These are phyloP conservation scores for Gadopsis marmoratus DNA, from an alignment of 2,797 vertebrate genomes.

Conservation along the genomic window DNA sequence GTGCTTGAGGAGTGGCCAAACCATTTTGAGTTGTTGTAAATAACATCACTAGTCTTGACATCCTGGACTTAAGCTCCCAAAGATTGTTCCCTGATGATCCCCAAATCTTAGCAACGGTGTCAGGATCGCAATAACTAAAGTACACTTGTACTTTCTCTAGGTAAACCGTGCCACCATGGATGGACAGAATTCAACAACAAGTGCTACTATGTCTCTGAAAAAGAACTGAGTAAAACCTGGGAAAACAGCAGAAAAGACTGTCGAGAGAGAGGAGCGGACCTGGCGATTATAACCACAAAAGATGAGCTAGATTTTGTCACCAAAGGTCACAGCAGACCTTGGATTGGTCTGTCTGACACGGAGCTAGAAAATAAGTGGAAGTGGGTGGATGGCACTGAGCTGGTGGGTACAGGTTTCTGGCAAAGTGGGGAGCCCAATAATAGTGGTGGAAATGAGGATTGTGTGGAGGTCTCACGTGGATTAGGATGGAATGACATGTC, in stretches of 20 bases:
- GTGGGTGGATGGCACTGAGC: slow-evolving; percentile 49
- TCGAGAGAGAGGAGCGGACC: slow-evolving; percentile 15
- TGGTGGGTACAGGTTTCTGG: slow-evolving; percentile 25
- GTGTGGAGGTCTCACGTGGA: not conserved
- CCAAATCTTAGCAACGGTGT: not conserved
- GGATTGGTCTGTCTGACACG: slow-evolving; percentile 55
- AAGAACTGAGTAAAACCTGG: slow-evolving; percentile 13
- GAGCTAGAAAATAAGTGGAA: slow-evolving; percentile 17
- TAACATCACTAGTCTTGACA: too few species aligned
- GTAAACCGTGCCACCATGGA: not conserved
- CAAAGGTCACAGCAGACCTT: not conserved
- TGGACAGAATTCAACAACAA: slow-evolving; percentile 53
- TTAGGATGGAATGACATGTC: slow-evolving; percentile 40
- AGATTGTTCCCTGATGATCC: too few species aligned
- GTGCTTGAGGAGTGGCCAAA: not conserved
- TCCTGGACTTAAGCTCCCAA: too few species aligned
- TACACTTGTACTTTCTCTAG: slow-evolving; percentile 15
- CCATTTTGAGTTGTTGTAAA: too few species aligned
- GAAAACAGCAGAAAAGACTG: slow-evolving; percentile 43
- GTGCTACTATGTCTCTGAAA: slow-evolving; percentile 45
- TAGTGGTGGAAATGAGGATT: not conserved
- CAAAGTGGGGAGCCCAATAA: slow-evolving; percentile 42
- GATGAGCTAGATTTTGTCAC: slow-evolving; percentile 27
- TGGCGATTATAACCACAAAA: slow-evolving; percentile 37
- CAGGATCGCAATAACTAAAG: not conserved